phyloP scores from a whole-genome alignment of 2,113 vertebrate species.

The Choloepus hoffmanni region DNA sequence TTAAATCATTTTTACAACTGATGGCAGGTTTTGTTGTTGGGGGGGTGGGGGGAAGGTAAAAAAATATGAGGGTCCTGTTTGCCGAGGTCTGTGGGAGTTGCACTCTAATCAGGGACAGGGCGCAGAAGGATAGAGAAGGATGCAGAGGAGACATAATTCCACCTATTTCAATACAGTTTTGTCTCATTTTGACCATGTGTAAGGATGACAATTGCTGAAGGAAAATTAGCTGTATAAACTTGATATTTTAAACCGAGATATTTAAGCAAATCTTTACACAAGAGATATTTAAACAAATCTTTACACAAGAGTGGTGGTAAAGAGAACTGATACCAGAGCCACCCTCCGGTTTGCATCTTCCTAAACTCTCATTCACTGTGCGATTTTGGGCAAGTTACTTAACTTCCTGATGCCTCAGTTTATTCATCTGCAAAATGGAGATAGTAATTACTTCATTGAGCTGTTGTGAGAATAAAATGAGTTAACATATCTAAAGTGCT shows the following conservation, averaged over 20 bases:
- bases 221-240: not conserved
- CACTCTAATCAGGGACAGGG: not conserved
- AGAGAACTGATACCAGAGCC: fast-evolving
- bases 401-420: not conserved
- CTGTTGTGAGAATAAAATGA: not conserved
- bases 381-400: not conserved
- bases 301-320: not conserved
- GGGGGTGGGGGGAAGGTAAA: not conserved
- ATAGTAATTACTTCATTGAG: not conserved
- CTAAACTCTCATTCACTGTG: not conserved
- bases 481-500: not conserved
- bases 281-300: not conserved
- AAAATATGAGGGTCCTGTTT: not conserved
- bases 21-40: not conserved
- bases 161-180: not conserved
- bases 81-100: not conserved
- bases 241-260: constrained; percentile 30
- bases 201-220: not conserved
- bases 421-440: not conserved
- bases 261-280: not conserved
- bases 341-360: not conserved
- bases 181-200: not conserved
- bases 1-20: not conserved
- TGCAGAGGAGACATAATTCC: not conserved
- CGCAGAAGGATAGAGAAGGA: not conserved